A percentile compares a stretch with the other conserved stretches of the same genome.
Conservation (phyloP, 1,140 invertebrate species). For the Pseudobourletiella spinata region DNA sequence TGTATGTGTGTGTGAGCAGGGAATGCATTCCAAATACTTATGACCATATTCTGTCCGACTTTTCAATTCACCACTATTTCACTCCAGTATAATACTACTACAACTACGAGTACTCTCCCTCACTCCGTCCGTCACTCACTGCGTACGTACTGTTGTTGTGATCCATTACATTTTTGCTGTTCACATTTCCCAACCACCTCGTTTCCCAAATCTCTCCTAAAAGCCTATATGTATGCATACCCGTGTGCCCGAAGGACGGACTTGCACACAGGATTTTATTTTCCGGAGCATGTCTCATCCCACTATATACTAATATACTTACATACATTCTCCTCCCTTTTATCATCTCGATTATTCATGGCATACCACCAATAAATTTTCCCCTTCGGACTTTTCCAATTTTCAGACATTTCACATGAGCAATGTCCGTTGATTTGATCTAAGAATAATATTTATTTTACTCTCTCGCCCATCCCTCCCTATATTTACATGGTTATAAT, state of each 20-base stretch:
- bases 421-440: not conserved
- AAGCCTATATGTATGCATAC: too few relatives aligned
- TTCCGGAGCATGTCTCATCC: not conserved
- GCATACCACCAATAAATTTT: conserved; percentile 36
- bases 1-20: too few relatives aligned
- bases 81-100: too few relatives aligned
- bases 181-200: not conserved
- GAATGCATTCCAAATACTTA: conserved; percentile 28
- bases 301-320: too few relatives aligned
- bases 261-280: too few relatives aligned
- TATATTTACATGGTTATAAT: not conserved
- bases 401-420: not conserved
- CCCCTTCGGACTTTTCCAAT: conserved; percentile 10
- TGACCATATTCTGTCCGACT: conserved; percentile 26
- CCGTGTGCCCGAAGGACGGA: too few relatives aligned
- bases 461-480: not conserved
- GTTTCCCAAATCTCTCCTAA: too few relatives aligned
- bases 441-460: not conserved
- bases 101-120: too few relatives aligned
- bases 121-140: not conserved
- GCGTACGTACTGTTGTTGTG: not conserved
- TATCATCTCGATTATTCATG: conserved; percentile 38
- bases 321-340: too few relatives aligned
- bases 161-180: not conserved
- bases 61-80: not conserved